Evolutionary conservation across 2,113 vertebrate species (phyloP), one percentile per base, ranked within the genome.

Genomic region (Tringa solitaria): DNA sequence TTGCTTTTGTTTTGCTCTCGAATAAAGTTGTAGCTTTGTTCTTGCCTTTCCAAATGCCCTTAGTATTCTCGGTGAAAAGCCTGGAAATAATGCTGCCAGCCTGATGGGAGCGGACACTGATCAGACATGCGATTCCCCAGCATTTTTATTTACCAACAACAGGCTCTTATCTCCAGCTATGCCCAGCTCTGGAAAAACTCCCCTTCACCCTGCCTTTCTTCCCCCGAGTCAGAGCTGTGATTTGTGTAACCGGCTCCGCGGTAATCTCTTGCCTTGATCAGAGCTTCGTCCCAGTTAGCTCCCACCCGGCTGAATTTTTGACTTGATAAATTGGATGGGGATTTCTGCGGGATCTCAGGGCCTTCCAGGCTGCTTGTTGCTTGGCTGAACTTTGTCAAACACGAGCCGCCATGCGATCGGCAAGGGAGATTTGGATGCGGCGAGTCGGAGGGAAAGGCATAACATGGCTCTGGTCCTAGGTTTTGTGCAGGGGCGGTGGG

Each of bases 11-110:
- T 91, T 94, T 76, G 68, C 83, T 77, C 90, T 88, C 90, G 84
- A 95, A 91, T 89, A 89, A 95, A 97, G 90, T 95, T 84, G 76
- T 74, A 88, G 86, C 80, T 96, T 87, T 96, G 95, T 95, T 89
- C 90, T 93, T 4, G 84, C 72, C 75, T 93, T 93, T 91, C 91
- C 92, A 18, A 88, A 85, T 6, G 75, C 89, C 83, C 90, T 96
- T 91, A 92, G 83, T 93, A 91, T 97, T 95, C 90, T 87, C 1
- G 4, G 75, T 84, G 95, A 92, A 96, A 96, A 95, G 93, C 54
- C 76, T 91, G 80, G 87, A 79, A 86, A 90, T 92, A 64, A 93
- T 60, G 28, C 84, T 75, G 72, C 61, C 75, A 76, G 93, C 74
- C 93, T 95, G 96, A 87, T 50, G 96, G 93, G 80, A 97, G 70